These are phyloP conservation scores for Drosophila antonietae DNA, from an alignment of 2,888 invertebrate genomes.

Conservation along the genomic window DNA sequence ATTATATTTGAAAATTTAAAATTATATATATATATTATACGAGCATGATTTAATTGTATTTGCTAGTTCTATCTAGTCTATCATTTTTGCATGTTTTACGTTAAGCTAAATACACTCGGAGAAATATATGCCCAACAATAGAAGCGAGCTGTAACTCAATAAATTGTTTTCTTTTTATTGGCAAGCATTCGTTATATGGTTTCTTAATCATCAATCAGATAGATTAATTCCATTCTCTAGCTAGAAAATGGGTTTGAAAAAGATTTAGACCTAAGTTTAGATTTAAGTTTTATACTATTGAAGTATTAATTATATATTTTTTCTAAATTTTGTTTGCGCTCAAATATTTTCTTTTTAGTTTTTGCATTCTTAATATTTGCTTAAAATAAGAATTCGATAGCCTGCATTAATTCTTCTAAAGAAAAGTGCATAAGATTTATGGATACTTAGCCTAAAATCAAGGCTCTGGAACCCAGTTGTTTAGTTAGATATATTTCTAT, in stretches of 20 bases:
- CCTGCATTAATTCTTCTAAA: not conserved
- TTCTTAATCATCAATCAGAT: too few relatives aligned
- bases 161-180: too few relatives aligned
- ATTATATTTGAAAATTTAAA: not conserved
- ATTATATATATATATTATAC: not conserved
- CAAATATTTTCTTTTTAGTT: too few relatives aligned
- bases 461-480: not conserved
- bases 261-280: too few relatives aligned
- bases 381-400: not conserved
- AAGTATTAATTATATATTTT: not conserved
- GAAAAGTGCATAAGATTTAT: not conserved
- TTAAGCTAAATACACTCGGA: slow-evolving; percentile 14
- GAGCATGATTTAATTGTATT: slow-evolving; percentile 38
- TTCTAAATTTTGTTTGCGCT: too few relatives aligned
- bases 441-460: not conserved
- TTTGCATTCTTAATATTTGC: not conserved
- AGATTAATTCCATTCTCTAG: too few relatives aligned
- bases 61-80: slow-evolving; percentile 19
- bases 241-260: too few relatives aligned
- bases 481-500: not conserved
- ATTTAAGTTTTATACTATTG: not conserved
- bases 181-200: too few relatives aligned
- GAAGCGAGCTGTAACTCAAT: not conserved
- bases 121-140: slow-evolving; percentile 1
- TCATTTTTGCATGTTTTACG: slow-evolving; percentile 44